Evolutionary conservation across 2,113 vertebrate genomes (phyloP), one percentile per base, ranked within the genome.

Genomic region (Pangasianodon gigas): DNA sequence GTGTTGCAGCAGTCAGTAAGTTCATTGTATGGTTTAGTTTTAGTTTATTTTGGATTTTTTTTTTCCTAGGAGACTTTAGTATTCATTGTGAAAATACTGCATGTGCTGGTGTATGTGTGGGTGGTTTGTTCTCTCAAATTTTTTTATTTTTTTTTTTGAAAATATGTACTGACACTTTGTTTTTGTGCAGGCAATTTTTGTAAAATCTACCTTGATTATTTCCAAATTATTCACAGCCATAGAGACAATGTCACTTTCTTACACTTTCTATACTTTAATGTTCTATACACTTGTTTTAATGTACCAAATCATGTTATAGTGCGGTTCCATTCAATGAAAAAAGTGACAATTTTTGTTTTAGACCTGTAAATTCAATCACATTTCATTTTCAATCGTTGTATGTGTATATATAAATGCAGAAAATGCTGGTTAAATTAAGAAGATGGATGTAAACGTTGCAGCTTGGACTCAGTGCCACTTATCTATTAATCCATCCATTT

Each of bases 51-150:
- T 1, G 13, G 4, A 1, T 94, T 90, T 32, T 52, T 84, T 90
- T 92, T 62, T 86, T 91, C 90, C 92, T 90, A 92, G 91, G 91
- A 92, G 21, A 77, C 80, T 89, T 92, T 92, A 87, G 83, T 86
- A 79, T 83, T 74, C 14, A 13, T 79, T 84, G 75, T 90, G 60
- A 41, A 82, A 67, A 44, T 60, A 69, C 69, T 67, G 46, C 52
- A 88, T 74, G 67, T 84, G 67, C 52, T 83, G 52, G 62, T 84
- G 87, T 69, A 11, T 77, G 52, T 84, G 80, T 58, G 79, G 54
- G 48, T 86, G 52, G 56, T 41, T 60, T 89, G 60, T 60, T 79
- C 18, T 32, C 29, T 21, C 8, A 32, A n/a, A 21, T 58, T 46
- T 75, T 83, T 41, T 41, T 85, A 2, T 85, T 19, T 81, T 74